Conservation (phyloP, 2,888 invertebrate genomes). For the Heteromyza rotundicornis region DNA sequence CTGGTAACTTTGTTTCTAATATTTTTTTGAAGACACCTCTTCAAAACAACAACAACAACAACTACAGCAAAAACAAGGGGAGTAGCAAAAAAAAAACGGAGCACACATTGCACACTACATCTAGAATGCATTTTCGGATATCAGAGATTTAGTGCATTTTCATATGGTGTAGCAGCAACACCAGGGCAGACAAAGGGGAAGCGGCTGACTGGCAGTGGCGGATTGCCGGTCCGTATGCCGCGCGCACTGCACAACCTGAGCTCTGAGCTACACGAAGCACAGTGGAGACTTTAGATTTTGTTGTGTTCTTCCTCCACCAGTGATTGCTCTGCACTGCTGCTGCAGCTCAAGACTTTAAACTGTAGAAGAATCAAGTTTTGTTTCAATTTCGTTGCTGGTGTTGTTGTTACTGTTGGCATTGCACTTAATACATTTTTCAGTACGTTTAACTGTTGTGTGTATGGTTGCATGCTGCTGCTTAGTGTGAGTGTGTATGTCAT, state of each 20-base stretch:
- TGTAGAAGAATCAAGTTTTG: slow-evolving; percentile 31
- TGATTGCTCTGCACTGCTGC: no score
- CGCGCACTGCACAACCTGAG: slow-evolving; percentile 3
- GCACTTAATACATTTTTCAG: slow-evolving; percentile 59
- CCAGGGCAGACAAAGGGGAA: background rate
- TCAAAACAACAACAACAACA: slow-evolving; percentile 22
- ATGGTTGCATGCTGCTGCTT: background rate
- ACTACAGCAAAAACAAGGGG: slow-evolving; percentile 7
- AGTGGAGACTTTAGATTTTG: slow-evolving; percentile 13
- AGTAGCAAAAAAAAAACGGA: background rate
- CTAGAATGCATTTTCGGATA: slow-evolving; percentile 51
- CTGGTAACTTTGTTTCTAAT: slow-evolving; percentile 8
- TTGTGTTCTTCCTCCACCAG: background rate
- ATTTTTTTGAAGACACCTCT: slow-evolving; percentile 5
- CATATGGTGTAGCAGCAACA: slow-evolving; percentile 23
- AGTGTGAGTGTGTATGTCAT: slow-evolving; percentile 11
- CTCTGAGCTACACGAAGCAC: slow-evolving; percentile 2
- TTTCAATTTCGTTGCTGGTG: slow-evolving; percentile 29
- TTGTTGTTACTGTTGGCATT: slow-evolving; percentile 30
- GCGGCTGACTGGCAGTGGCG: slow-evolving; percentile 20
- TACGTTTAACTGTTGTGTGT: slow-evolving; percentile 37
- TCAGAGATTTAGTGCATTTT: slow-evolving; percentile 51
- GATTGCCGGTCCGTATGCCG: slow-evolving; percentile 24
- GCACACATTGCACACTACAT: slow-evolving; percentile 25
- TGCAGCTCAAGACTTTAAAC: slow-evolving; percentile 2